These are phyloP conservation scores for Atta texana DNA, from an alignment of 1,140 invertebrate species.

Conservation along the genomic window DNA sequence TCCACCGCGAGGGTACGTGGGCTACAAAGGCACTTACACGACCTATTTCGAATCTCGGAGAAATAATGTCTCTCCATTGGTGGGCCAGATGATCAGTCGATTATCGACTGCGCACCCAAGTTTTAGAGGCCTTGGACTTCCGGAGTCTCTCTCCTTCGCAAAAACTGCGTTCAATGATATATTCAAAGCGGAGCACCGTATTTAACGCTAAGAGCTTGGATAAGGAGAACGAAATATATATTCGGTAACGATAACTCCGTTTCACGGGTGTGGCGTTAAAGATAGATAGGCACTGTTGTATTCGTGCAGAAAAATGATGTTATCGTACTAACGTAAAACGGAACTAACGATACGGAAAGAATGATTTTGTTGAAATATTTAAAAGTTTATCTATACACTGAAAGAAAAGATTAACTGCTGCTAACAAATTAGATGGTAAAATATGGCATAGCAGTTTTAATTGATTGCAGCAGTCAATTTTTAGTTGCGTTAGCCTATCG, in stretches of 20 bases:
- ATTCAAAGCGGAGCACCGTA: constrained; percentile 63
- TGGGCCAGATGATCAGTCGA: constrained; percentile 75
- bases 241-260: constrained; percentile 48
- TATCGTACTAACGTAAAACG: background rate
- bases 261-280: background rate
- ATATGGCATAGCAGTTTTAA: no score
- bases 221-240: constrained; percentile 62
- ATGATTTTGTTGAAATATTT: no score
- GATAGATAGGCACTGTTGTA: background rate
- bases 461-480: no score
- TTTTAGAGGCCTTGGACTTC: constrained; percentile 61
- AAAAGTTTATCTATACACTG: no score
- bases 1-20: constrained; percentile 69
- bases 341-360: background rate
- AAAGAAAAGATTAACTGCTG: no score
- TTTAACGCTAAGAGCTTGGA: constrained; percentile 57
- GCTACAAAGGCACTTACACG: constrained; percentile 75
- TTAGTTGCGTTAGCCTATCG: no score
- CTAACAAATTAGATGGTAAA: no score
- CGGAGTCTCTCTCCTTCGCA: constrained; percentile 30
- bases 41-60: constrained; percentile 73
- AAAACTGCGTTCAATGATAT: constrained; percentile 64
- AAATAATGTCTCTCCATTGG: constrained; percentile 81
- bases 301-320: constrained; percentile 1
- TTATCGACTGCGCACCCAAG: constrained; percentile 60